These are phyloP conservation scores for Caenorhabditis japonica DNA, from an alignment of 2,888 invertebrate genomes.

Conservation along the genomic window DNA sequence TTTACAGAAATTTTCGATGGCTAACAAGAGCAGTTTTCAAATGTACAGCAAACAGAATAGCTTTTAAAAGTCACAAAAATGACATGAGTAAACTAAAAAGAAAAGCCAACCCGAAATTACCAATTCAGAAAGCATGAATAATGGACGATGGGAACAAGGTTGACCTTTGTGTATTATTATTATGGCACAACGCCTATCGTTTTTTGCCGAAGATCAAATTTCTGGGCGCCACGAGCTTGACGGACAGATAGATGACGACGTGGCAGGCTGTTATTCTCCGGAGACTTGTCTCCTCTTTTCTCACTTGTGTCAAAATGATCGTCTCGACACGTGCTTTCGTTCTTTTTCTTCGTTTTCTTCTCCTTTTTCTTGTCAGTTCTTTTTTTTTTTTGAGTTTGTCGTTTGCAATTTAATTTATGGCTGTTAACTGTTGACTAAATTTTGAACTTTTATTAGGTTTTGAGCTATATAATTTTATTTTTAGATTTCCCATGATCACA, in stretches of 20 bases:
- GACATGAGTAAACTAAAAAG: too few relatives aligned
- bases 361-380: neutral
- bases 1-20: too few relatives aligned
- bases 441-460: too few relatives aligned
- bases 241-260: neutral
- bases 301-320: conserved; percentile 40
- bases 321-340: conserved; percentile 26
- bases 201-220: too few relatives aligned
- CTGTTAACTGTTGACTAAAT: neutral
- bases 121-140: conserved; percentile 14
- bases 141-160: conserved; percentile 31
- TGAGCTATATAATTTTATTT: too few relatives aligned
- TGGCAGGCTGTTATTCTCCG: neutral
- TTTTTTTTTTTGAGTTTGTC: neutral
- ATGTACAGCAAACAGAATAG: too few relatives aligned
- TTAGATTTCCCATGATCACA: too few relatives aligned
- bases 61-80: too few relatives aligned
- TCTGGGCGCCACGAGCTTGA: neutral
- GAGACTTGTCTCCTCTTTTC: conserved; percentile 12
- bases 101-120: too few relatives aligned
- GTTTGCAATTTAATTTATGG: neutral
- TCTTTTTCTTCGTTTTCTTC: conserved; percentile 1
- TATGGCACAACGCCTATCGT: too few relatives aligned
- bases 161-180: conserved; percentile 38
- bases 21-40: too few relatives aligned